Percentiles rank a stretch among this genome's conserved stretches.
Conservation (phyloP, 1,140 invertebrate genomes). For the Conus ventricosus region DNA sequence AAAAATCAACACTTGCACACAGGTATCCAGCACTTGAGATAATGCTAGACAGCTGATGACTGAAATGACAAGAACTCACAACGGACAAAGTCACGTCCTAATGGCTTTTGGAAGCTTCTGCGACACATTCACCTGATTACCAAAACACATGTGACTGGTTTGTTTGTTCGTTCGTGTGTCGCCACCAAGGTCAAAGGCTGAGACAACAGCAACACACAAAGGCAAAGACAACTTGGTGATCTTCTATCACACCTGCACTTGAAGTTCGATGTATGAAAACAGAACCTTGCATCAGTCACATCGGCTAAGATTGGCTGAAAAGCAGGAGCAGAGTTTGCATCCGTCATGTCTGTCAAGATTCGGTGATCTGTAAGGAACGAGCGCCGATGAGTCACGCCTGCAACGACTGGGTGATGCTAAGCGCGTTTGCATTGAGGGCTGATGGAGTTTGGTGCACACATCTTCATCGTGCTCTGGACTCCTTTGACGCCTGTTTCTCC, state of each 20-base stretch:
- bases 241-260: not conserved
- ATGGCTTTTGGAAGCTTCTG: not conserved
- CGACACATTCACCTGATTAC: not conserved
- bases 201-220: not conserved
- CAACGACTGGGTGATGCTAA: not conserved
- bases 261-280: not conserved
- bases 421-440: no score
- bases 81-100: not conserved
- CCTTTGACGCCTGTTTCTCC: constrained; percentile 30
- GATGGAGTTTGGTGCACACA: no score
- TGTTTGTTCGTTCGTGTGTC: not conserved
- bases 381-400: not conserved
- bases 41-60: no score
- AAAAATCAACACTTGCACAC: no score
- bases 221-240: not conserved
- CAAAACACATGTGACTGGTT: not conserved
- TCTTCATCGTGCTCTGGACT: not conserved
- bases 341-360: not conserved
- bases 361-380: not conserved
- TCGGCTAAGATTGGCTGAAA: not conserved
- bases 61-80: not conserved
- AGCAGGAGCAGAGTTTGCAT: not conserved
- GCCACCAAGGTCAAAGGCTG: not conserved
- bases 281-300: not conserved
- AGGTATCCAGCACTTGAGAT: no score